Percentiles rank a stretch among this genome's conserved stretches.
Evolutionary conservation across 2,113 vertebrate genomes (phyloP).

Genomic region (Calypte anna): DNA sequence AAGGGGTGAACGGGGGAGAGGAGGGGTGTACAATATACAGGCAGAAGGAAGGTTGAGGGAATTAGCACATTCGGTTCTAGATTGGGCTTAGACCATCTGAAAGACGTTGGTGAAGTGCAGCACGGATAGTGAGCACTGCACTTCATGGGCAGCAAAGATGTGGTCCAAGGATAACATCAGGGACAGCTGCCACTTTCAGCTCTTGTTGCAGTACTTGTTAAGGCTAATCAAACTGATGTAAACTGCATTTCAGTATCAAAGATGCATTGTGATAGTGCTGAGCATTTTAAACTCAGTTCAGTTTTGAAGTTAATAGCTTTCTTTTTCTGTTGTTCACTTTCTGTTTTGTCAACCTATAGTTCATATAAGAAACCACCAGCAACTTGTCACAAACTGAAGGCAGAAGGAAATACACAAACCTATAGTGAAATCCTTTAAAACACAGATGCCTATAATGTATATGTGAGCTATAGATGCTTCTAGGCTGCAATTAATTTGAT

Average conservation of each 20-base stretch:
- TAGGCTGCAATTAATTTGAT: neutral
- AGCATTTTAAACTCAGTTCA: neutral
- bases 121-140: neutral
- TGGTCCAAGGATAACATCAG: neutral
- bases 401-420: neutral
- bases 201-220: neutral
- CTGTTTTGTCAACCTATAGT: neutral
- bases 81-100: neutral
- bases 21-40: neutral
- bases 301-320: neutral
- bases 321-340: no score
- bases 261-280: no score
- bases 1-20: no score
- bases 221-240: neutral
- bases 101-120: neutral
- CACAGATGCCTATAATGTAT: neutral
- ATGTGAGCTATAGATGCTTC: neutral
- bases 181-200: neutral
- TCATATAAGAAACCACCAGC: neutral
- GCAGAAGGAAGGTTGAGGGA: neutral
- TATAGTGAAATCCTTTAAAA: neutral
- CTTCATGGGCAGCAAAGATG: neutral
- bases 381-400: neutral
- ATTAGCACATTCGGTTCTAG: neutral
- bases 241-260: neutral